Base-by-base conservation (phyloP, 2,888 invertebrate genomes). In the Elegia similella region DNA sequence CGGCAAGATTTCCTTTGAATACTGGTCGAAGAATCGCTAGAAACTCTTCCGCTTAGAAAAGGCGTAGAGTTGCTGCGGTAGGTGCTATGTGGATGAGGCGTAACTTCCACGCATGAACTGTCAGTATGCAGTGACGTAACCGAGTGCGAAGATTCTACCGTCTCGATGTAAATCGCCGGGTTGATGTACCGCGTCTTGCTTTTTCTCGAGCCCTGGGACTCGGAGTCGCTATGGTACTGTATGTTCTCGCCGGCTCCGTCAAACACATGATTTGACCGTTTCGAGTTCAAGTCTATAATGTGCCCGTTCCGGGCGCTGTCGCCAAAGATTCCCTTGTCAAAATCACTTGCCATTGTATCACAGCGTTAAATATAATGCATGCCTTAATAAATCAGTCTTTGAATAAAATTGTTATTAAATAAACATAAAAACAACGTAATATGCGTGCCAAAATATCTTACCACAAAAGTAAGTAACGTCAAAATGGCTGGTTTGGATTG, bases 141-240 rank as follows among this genome's bases (percentile, higher is more conserved):
- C 0, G 91, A 90, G 56, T 80, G 89, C 42, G 87, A 80, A 0
- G 84, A 67, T 59, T 88, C 84, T 0, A 92, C 78, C 0, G 88
- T 84, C 71, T 94, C 94, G 1, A 93, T 88, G 62, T 90, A 93
- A 62, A 94, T 93, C 6, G 94, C 93, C 0, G 94, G 92, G 72
- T 94, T 94, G 55, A 94, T 92, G 68, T 93, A 93, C 59, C 93
- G 90, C 5, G 88, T 86, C 68, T 82, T 89, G 69, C 86, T 88
- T 56, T 86, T 84, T 50, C 78, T 75, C 1, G 89, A 88, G 0
- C 70, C 81, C 17, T 76, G 56, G 0, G 89, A 90, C 62, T 91
- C 91, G 0, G 88, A 86, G 64, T 90, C 91, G 68, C 89, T 89
- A 65, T 86, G 78, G 62, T 82, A 88, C 58, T 86, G 84, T 29